These are phyloP conservation scores for Plebejus argus DNA, from an alignment of 2,888 invertebrate genomes.

Conservation along the genomic window DNA sequence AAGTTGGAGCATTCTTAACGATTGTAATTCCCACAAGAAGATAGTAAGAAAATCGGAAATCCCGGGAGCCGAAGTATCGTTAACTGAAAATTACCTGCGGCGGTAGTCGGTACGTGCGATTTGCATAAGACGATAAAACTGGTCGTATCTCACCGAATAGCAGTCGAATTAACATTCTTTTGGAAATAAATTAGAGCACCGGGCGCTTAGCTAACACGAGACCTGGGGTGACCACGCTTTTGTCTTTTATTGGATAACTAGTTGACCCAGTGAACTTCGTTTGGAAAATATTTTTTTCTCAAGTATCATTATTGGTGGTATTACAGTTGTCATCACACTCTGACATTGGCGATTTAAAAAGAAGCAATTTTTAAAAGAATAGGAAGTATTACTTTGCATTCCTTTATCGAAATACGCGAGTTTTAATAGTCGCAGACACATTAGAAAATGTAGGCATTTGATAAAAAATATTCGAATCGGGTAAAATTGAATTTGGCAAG, in stretches of 20 bases:
- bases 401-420: too few species aligned
- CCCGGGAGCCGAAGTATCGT: slow-evolving; percentile 35
- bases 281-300: too few species aligned
- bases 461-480: too few species aligned
- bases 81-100: slow-evolving; percentile 39
- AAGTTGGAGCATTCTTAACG: too few species aligned
- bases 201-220: slow-evolving; percentile 46
- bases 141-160: slow-evolving; percentile 49
- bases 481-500: too few species aligned
- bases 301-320: too few species aligned
- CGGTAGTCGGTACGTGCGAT: slow-evolving; percentile 43
- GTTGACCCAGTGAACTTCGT: not conserved
- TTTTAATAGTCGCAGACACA: too few species aligned
- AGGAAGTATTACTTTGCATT: too few species aligned
- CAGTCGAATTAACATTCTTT: slow-evolving; percentile 57
- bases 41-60: slow-evolving; percentile 14
- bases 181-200: slow-evolving; percentile 55
- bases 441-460: too few species aligned
- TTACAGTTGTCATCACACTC: too few species aligned
- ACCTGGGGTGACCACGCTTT: slow-evolving; percentile 44
- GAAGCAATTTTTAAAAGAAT: too few species aligned
- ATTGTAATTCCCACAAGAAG: not conserved
- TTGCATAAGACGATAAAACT: slow-evolving; percentile 47
- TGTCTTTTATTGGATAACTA: not conserved
- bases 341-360: too few species aligned